Base-by-base conservation (phyloP, 2,113 vertebrate species). In the Willisornis vidua region DNA sequence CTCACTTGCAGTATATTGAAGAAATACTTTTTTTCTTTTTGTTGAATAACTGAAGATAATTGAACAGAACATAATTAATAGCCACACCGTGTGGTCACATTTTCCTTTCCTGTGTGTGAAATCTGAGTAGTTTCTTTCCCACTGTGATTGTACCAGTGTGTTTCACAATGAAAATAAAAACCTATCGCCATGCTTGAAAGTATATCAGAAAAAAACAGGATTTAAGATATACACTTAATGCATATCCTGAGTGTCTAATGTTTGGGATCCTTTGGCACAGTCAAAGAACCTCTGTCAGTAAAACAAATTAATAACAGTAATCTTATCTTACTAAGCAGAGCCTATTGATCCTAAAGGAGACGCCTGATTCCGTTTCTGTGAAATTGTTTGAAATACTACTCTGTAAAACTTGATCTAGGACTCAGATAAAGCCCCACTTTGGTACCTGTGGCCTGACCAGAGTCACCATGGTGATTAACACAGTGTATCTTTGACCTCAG, bases 301-400 rank as follows among this genome's bases (percentile, higher is more conserved):
- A 94, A 97, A 84, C 90, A 93, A 97, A 98, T 98, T 98, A 97
- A 97, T 98, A 96, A 93, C 87, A 97, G 97, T 96, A 97, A 97
- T 97, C 97, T 97, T 98, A 98, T 96, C 97, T 97, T 96, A 62
- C 90, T 87, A 72, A 97, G 79, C 73, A 84, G 81, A 93, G 74
- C 82, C 83, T 91, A 97, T 97, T 97, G 97, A 97, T 97, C 97
- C 95, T 96, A 74, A 95, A 97, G 97, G 90, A 97, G 96, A 93
- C 92, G 93, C 76, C 93, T 88, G 66, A 96, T 97, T 97, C 97
- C 62, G 55, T 98, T 98, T 98, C 95, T 98, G 97, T 98, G 96
- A 98, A 98, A 94, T 78, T 95, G 94, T 97, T 98, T 98, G 97
- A 98, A 98, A 98, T 94, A 91, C 93, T 95, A 97, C 82, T 96